Evolutionary conservation across 2,113 vertebrate species (phyloP), one percentile per base, ranked within the genome.

Genomic region (Psophia crepitans): DNA sequence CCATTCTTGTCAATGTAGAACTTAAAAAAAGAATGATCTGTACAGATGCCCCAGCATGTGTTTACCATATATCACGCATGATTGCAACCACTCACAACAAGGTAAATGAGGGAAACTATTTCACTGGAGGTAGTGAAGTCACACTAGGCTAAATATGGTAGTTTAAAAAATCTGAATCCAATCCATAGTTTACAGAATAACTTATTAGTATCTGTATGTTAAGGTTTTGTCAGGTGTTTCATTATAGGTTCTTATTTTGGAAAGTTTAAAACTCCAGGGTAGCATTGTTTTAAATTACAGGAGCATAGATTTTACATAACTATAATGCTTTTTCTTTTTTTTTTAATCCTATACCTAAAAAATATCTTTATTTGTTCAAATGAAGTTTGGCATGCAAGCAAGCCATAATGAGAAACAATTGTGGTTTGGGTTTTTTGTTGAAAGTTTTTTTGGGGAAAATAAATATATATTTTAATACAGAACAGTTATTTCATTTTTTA

Each of bases 401-500:
- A 87, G 80, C 66, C 81, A 35, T 97, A 97, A 96, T 87, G 86
- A 91, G 97, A 98, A 98, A 81, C 90, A 98, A 97, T 98, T 97
- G 95, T 46, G 37, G 15, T 39, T 70, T 41, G 21, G 39, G 23
- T 28, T 53, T 53, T 28, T 15, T 53, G 49, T 51, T 51, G 49
- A 24, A 24, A 8, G 27, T 37, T 15, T 39, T 70, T 41, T 49
- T 19, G 28, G n/a, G 23, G 26, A 5, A 5, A 32, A 86, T 96
- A 97, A 96, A 97, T 93, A 88, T 87, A 95, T 95, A 63, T 97
- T 96, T 87, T 68, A 97, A 97, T 97, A 94, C 53, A 95, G 64
- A 97, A 97, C 57, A 97, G 91, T 98, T 97, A 96, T 95, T 98
- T 97, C 77, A 95, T 97, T 97, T 97, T 96, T 87, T 86, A 96